These are phyloP conservation scores for Aspidapion aeneum DNA, from an alignment of 2,888 invertebrate genomes.

Conservation along the genomic window DNA sequence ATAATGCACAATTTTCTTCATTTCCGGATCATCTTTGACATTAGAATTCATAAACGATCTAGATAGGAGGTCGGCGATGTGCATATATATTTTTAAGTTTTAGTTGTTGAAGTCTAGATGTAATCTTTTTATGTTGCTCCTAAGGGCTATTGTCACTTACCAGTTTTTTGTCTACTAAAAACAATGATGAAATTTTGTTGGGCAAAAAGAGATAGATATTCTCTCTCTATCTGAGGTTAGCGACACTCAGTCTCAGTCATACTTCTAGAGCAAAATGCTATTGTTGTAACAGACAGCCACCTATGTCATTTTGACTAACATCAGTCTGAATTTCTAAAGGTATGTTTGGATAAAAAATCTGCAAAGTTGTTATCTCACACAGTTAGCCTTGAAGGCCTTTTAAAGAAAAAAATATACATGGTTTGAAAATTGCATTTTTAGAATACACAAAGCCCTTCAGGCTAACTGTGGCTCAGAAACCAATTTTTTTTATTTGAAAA, in stretches of 20 bases:
- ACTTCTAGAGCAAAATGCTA: conserved; percentile 32
- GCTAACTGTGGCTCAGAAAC: too few species aligned
- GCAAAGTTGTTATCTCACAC: conserved; percentile 20
- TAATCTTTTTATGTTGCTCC: background rate
- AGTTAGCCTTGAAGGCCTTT: too few species aligned
- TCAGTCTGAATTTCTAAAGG: conserved; percentile 25
- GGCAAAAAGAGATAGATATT: conserved; percentile 35
- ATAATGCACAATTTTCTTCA: background rate
- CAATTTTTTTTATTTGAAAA: too few species aligned
- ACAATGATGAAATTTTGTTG: too few species aligned
- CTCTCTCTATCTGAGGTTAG: conserved; percentile 32
- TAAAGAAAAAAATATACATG: too few species aligned
- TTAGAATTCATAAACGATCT: conserved; percentile 9
- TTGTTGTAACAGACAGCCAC: conserved; percentile 25
- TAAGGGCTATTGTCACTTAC: conserved; percentile 23
- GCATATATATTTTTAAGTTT: conserved; percentile 25
- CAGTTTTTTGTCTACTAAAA: conserved; percentile 37
- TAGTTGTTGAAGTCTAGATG: conserved; percentile 16
- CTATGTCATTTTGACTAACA: conserved; percentile 24
- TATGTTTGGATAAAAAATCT: conserved; percentile 22
- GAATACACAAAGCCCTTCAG: too few species aligned
- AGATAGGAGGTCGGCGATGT: conserved; percentile 22
- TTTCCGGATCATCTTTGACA: background rate
- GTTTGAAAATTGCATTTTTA: too few species aligned
- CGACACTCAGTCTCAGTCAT: conserved; percentile 28